Base-by-base conservation (phyloP, 2,113 vertebrate species). In the Taxidea taxus region DNA sequence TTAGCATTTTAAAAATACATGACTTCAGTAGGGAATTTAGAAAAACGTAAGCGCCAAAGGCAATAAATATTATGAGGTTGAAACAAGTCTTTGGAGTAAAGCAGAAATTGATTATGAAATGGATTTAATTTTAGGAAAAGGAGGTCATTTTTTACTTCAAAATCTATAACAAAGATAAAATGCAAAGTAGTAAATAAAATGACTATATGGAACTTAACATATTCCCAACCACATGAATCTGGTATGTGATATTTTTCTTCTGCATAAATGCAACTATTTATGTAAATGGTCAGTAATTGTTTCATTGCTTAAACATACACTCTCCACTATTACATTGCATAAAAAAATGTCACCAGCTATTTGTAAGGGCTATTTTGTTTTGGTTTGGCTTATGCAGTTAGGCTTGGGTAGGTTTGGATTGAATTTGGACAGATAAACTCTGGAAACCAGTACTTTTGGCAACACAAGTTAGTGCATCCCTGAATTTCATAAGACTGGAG, bases 401-500 rank as follows among this genome's bases (percentile, higher is more conserved):
- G 51, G 39, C 34, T 66, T 81, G 68, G 20, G 2, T 80, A 78
- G 70, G 9, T 85, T 49, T 89, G 87, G 51, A 86, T 16, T 95
- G 37, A 68, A 39, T 97, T 91, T 93, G 39, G 15, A 80, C 6
- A 39, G 8, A 3, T 23, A 29, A 68, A 18, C 18, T 90, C 37
- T 75, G 25, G 37, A 95, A 95, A 94, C 39, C 47, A 2, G 9
- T 72, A n/a, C n/a, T 68, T 78, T 66, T 54, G 81, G 83, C 31
- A 66, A 37, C 34, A 64, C 5, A 15, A 91, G 47, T 75, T 74
- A 81, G 58, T 23, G 14, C 39, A 21, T 47, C 66, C 91, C 42
- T 83, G 54, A 89, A 91, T 97, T 82, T 96, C 47, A 4, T 4
- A 95, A 93, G 86, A 64, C 34, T 62, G 11, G 60, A 95, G 37